Percentiles rank a stretch among this genome's conserved stretches.
Conservation (phyloP, 2,797 vertebrate species). For the Danio tinwini region DNA sequence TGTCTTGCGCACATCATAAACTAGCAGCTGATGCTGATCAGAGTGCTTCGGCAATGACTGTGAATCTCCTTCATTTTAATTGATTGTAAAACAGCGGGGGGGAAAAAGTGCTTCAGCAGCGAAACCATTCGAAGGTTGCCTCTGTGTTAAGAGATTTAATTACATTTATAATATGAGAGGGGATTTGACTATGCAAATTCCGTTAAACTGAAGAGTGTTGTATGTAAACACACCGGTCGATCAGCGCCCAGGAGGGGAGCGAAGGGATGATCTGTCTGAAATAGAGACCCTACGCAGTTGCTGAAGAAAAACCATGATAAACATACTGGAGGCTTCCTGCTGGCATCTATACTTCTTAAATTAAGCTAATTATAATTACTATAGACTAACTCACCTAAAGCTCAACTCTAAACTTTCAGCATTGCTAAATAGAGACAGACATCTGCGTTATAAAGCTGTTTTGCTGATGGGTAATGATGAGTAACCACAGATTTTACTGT, state of each 20-base stretch:
- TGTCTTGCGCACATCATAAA: constrained; percentile 54
- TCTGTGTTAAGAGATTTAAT: constrained; percentile 72
- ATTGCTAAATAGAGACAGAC: background rate
- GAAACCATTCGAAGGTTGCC: constrained; percentile 70
- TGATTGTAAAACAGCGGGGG: constrained; percentile 74
- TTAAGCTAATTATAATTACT: background rate
- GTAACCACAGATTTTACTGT: background rate
- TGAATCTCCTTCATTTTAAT: constrained; percentile 66
- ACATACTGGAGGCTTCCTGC: background rate
- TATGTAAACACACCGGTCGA: constrained; percentile 69
- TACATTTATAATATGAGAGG: constrained; percentile 70
- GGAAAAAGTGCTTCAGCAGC: constrained; percentile 71
- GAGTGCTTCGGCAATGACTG: constrained; percentile 58
- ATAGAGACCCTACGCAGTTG: constrained; percentile 21
- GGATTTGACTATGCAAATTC: constrained; percentile 73
- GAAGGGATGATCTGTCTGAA: constrained; percentile 11
- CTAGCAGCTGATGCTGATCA: constrained; percentile 66
- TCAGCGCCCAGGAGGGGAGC: background rate
- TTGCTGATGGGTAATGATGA: background rate
- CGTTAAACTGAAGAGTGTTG: constrained; percentile 69
- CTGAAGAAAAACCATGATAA: constrained; percentile 49
- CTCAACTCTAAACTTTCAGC: background rate
- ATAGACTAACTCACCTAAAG: constrained; percentile 21
- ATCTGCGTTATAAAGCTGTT: background rate
- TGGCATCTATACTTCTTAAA: background rate